Evolutionary conservation across 2,888 invertebrate genomes (phyloP), one percentile per base, ranked within the genome.

Genomic region (Sesia bembeciformis): DNA sequence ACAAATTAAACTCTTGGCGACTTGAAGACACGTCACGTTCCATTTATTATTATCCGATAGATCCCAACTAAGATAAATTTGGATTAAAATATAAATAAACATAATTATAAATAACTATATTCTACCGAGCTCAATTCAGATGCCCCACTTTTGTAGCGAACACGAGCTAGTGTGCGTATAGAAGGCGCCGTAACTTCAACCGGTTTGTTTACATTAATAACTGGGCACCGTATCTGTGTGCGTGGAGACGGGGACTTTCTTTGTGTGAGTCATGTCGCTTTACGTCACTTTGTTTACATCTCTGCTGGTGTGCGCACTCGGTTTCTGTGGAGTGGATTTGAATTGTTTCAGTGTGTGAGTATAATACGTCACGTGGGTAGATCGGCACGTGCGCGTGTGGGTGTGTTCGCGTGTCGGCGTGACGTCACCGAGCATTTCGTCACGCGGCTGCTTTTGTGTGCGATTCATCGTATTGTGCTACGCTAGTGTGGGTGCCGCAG

Each of bases 201-300:
- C 78, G 81, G 87, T 86, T 86, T 88, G 87, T 87, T 88, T 88
- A 87, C 85, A 85, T 84, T 83, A 80, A 77, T 80, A 79, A 79
- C 70, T 62, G 63, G 60, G 62, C 53, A 56, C 58, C 57, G 64
- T 56, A 56, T 50, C 65, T 66, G 83, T 84, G 81, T 79, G 81
- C 68, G 72, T 63, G 59, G 67, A 63, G 65, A 62, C 63, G 53
- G 53, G 58, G 62, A 61, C 57, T 62, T 56, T 60, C 57, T 39
- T 53, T 75, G 86, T 86, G 86, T 84, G 84, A 71, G 80, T 81
- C 81, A 79, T 63, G 67, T 74, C 75, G 70, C 70, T 77, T 64
- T 65, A 84, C 87, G 88, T 87, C 87, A 88, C 84, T 75, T 83
- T 87, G 86, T 87, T 87, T 88, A 87, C 87, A 77, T 81, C 69